Base-by-base conservation (phyloP, 2,888 invertebrate species). In the Molorchus minor region DNA sequence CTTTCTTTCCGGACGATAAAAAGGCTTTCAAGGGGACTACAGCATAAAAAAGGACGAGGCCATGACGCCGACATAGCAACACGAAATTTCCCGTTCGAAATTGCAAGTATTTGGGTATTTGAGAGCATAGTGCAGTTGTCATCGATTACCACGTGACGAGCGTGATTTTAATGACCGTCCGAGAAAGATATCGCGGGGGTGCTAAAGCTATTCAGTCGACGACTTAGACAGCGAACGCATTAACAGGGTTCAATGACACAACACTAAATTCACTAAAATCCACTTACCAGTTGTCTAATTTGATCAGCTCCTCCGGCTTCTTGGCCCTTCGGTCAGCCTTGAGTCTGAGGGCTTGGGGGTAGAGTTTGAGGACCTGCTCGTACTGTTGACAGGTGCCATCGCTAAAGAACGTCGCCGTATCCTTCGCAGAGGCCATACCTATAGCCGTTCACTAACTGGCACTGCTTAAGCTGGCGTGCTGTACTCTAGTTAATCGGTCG, bases 221-320 rank as follows among this genome's bases (percentile, higher is more conserved):
- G 67, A 69, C 69, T 67, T 71, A 69, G 68, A 69, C 68, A 66
- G 68, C 62, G 65, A 62, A 67, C 68, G 64, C 69, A 69, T 67
- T 69, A 67, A 63, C 53, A 58, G 68, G 69, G 77, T 77, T 77
- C 77, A 78, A 76, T 77, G 78, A 78, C 78, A 77, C 74, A 71
- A 56, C 56, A 63, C 56, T 53, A 56, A 58, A 52, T 60, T 58
- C 60, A 65, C 55, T 54, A 58, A 65, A 60, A 56, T 58, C 77
- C 79, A 89, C 92, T 93, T 85, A 94, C 96, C 96, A 96, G 82
- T 93, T 91, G 85, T 96, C 96, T 85, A 96, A 86, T 84, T 95
- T 94, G 82, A 96, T 90, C 79, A 95, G 87, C 83, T 96, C 96
- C 82, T 95, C 95, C 56, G 95, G 93, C 84, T 92, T 96, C 86